Evolutionary conservation across 2,113 vertebrate genomes (phyloP), one percentile per base, ranked within the genome.

Genomic region (Chionis minor): DNA sequence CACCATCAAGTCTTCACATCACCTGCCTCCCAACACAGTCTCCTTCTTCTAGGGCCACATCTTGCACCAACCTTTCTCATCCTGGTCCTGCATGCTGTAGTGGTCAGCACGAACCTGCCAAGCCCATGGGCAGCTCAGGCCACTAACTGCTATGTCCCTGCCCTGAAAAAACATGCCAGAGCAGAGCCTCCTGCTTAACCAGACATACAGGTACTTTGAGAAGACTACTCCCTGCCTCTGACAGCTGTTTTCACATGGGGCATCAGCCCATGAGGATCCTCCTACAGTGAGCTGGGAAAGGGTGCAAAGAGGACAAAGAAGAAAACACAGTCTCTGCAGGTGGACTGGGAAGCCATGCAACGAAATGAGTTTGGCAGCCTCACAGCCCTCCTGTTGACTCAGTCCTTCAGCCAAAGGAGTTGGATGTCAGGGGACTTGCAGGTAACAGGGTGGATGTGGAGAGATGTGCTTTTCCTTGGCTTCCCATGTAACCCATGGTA

Each of bases 401-500:
- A 55, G 30, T 44, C 59, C 59, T 67, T 67, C 16, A 27, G 55
- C 47, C 55, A 40, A n/a, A 65, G 35, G 23, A 58, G 51, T 33
- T 52, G 24, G 77, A 45, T 2, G 2, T 45, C 7, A 15, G 30
- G 45, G 33, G 18, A 90, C 47, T 8, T 2, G 4, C 49, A 69
- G 27, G 26, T 20, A n/a, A 67, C 14, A 42, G 72, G 42, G 20
- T 30, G 12, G 13, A 51, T 52, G 18, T 26, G 45, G 27, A 89
- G 20, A 81, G 40, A 27, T 5, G 27, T 61, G 32, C 63, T 75
- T 75, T 74, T 55, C 56, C 45, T 54, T 47, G 32, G 20, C 63
- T 77, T 23, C 23, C 12, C 4, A 1, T 2, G 16, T 49, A 81
- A 81, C 27, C 7, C 56, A 26, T 0, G 0, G 27, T 24, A 49